Evolutionary conservation across 37 sponge, comb jelly and placozoan species (phyloP).

Genomic region (Tethya wilhelma): DNA sequence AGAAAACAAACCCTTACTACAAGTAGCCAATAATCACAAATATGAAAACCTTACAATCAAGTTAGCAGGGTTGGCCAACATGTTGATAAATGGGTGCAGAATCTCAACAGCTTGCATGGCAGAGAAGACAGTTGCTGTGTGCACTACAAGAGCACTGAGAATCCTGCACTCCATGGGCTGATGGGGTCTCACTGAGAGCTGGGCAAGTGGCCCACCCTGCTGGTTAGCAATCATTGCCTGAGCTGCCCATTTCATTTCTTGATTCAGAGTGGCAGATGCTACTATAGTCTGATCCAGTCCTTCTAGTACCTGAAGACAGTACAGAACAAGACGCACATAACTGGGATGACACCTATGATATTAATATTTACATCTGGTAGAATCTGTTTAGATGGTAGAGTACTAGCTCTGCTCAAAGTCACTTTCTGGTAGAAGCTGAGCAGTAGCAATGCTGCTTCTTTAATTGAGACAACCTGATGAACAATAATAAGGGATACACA

Average conservation of each 20-base stretch:
- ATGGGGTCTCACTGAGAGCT: slow-evolving; percentile 15
- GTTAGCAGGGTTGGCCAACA: slow-evolving; percentile 44
- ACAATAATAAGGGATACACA: neutral
- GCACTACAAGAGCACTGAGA: slow-evolving; percentile 51
- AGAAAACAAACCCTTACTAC: neutral
- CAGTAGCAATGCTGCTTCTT: slow-evolving; percentile 12
- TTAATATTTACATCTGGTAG: slow-evolving; percentile 7
- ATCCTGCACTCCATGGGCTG: slow-evolving; percentile 18
- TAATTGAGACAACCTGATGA: slow-evolving; percentile 4
- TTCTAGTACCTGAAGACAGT: slow-evolving; percentile 6
- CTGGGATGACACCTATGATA: neutral
- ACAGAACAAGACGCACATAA: neutral
- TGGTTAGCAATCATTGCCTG: slow-evolving; percentile 34
- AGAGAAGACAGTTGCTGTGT: slow-evolving; percentile 37
- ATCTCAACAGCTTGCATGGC: slow-evolving; percentile 14
- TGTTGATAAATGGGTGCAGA: slow-evolving; percentile 47
- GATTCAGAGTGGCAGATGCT: neutral
- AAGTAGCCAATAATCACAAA: neutral
- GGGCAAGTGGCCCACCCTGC: slow-evolving; percentile 50
- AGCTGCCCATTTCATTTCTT: slow-evolving; percentile 28
- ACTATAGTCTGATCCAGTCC: slow-evolving; percentile 6
- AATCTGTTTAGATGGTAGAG: slow-evolving; percentile 13
- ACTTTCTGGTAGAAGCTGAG: slow-evolving; percentile 30
- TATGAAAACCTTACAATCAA: slow-evolving; percentile 28
- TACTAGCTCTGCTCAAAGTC: neutral